These are phyloP conservation scores for Bettongia penicillata DNA, from an alignment of 2,113 vertebrate species.

Conservation along the genomic window DNA sequence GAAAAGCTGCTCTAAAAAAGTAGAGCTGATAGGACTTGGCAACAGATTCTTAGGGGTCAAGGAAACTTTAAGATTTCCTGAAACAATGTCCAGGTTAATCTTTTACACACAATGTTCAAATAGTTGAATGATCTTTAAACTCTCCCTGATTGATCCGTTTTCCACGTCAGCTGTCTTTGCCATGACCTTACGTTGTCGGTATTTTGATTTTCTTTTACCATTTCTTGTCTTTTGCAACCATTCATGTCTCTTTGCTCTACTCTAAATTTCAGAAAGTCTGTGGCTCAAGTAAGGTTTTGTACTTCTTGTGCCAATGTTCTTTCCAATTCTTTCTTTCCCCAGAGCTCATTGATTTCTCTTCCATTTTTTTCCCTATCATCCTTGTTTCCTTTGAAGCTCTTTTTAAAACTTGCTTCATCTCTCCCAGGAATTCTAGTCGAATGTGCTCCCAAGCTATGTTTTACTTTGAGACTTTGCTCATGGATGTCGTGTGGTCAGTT, in stretches of 20 bases:
- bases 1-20: not conserved
- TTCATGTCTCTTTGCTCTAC: not conserved
- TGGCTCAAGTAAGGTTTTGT: too few relatives aligned
- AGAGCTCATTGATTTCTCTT: too few relatives aligned
- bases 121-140: not conserved
- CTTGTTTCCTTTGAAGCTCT: too few relatives aligned
- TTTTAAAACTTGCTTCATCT: too few relatives aligned
- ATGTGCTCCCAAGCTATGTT: too few relatives aligned
- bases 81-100: not conserved
- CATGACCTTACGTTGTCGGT: not conserved
- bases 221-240: not conserved
- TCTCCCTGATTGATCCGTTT: not conserved
- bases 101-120: not conserved
- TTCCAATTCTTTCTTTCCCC: too few relatives aligned
- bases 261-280: not conserved
- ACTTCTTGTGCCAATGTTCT: too few relatives aligned
- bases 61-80: not conserved
- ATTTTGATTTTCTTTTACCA: not conserved
- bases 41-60: not conserved
- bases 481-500: too few relatives aligned
- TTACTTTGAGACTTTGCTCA: too few relatives aligned
- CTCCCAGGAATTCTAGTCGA: too few relatives aligned
- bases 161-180: not conserved
- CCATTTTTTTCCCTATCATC: too few relatives aligned
- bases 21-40: not conserved